These are phyloP conservation scores for Dorcus hopei DNA, from an alignment of 2,888 invertebrate genomes.

Conservation along the genomic window DNA sequence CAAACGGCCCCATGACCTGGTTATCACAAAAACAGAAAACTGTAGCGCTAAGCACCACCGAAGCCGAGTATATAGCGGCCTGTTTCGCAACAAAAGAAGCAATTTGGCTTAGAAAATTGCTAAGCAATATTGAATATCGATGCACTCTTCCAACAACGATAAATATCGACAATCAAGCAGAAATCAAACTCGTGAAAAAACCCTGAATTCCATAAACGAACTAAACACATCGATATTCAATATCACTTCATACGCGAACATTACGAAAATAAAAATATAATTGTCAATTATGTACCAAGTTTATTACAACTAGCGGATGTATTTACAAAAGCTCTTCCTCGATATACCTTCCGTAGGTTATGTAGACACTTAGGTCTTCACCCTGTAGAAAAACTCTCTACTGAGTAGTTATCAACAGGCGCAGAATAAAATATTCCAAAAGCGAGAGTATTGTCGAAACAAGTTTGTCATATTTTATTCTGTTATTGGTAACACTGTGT, in stretches of 20 bases:
- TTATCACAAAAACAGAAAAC: slow-evolving; percentile 31
- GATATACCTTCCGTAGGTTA: no score
- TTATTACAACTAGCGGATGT: no score
- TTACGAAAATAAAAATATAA: background rate
- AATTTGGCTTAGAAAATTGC: slow-evolving; percentile 12
- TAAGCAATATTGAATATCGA: background rate
- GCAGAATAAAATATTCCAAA: no score
- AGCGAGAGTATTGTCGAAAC: no score
- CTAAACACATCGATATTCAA: slow-evolving; percentile 5
- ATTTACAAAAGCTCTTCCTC: no score
- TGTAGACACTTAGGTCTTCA: no score
- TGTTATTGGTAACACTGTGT: no score
- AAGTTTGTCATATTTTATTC: no score
- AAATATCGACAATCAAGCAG: background rate
- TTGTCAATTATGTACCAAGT: no score
- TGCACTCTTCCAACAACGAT: background rate
- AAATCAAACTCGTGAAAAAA: background rate
- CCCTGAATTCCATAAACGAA: background rate
- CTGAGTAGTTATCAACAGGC: no score
- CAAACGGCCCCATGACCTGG: slow-evolving; percentile 32
- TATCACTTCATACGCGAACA: background rate
- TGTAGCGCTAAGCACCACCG: slow-evolving; percentile 34
- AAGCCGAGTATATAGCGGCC: slow-evolving; percentile 35
- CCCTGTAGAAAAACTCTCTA: no score
- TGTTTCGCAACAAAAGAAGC: slow-evolving; percentile 31